phyloP scores from a whole-genome alignment of 2,113 vertebrate genomes.

The Haemorhous mexicanus region DNA sequence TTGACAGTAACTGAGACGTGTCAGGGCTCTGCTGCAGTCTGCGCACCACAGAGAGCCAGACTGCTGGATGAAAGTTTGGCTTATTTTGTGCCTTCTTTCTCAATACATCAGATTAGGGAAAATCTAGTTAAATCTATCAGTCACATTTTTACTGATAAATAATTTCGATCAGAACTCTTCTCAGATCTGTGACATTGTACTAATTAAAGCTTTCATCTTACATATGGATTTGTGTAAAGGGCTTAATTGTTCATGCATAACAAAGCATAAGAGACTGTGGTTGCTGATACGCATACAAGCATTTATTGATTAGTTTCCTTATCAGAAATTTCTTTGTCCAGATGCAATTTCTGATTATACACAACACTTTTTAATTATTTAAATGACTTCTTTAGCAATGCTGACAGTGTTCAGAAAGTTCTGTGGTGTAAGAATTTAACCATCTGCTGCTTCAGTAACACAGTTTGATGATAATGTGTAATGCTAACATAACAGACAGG shows the following conservation, averaged over 20 bases:
- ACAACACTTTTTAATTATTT: background rate
- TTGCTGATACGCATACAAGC: background rate
- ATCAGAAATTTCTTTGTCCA: background rate
- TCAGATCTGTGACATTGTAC: background rate
- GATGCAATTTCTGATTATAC: background rate
- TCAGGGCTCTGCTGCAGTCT: background rate
- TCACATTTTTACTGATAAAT: background rate
- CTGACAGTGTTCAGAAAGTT: background rate
- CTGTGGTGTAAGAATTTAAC: background rate
- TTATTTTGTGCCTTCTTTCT: background rate
- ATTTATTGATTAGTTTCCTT: background rate
- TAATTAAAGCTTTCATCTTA: background rate
- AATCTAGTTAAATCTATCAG: background rate
- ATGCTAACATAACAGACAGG: background rate
- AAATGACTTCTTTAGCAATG: background rate
- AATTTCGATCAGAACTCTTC: background rate
- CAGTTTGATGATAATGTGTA: background rate
- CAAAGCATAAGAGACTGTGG: background rate
- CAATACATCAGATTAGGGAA: background rate
- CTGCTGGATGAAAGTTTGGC: background rate
- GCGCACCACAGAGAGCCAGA: background rate
- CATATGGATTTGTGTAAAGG: background rate
- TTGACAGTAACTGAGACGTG: background rate
- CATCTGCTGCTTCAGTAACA: background rate
- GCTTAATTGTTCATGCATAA: background rate